Conservation (phyloP, 2,797 vertebrate species). For the Helarctos malayanus region DNA sequence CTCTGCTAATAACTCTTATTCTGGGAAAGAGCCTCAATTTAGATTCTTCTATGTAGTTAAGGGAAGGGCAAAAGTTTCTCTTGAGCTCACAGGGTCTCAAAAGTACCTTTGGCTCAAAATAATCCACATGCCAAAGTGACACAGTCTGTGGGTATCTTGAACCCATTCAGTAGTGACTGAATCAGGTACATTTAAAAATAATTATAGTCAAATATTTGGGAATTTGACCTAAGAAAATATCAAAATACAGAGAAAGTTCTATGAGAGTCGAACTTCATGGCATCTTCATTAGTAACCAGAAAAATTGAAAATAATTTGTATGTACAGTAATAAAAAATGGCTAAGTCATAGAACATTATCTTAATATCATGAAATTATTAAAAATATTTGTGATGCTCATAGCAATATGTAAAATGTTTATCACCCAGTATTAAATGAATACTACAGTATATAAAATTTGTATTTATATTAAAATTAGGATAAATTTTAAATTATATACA, state of each 20-base stretch:
- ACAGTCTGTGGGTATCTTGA: neutral
- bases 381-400: neutral
- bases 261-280: neutral
- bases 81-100: neutral
- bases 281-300: conserved; percentile 34
- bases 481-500: conserved; percentile 23
- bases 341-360: neutral
- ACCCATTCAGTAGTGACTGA: neutral
- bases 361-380: conserved; percentile 22
- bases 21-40: neutral
- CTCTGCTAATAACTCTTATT: neutral
- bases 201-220: neutral
- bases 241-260: conserved; percentile 39
- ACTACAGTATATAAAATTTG: neutral
- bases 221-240: conserved; percentile 40
- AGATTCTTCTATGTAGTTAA: neutral
- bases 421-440: conserved; percentile 6
- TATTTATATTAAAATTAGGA: conserved; percentile 15
- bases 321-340: neutral
- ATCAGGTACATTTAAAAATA: neutral
- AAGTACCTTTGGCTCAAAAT: neutral
- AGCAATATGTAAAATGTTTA: conserved; percentile 35
- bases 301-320: conserved; percentile 39
- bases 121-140: neutral
- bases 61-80: neutral